Conservation (phyloP, 1,140 invertebrate genomes). For the Nasonia vitripennis region DNA sequence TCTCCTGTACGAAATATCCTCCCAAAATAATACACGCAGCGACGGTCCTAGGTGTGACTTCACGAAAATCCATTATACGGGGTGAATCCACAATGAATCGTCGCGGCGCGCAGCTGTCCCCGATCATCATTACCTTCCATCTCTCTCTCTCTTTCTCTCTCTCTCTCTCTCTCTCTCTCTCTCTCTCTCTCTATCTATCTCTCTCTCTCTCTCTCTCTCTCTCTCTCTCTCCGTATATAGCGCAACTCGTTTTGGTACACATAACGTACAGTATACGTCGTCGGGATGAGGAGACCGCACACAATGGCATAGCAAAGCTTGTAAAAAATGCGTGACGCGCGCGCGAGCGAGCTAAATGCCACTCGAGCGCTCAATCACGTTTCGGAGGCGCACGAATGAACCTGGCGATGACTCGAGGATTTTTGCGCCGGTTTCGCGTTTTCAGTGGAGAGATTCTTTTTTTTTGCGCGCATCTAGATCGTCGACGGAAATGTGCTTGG, state of each 20-base stretch:
- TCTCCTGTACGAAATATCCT: constrained; percentile 10
- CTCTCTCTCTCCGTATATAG: not conserved
- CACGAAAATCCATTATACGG: constrained; percentile 65
- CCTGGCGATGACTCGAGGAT: constrained; percentile 40
- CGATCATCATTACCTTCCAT: constrained; percentile 56
- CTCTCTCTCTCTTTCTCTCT: not conserved
- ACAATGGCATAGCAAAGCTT: no score
- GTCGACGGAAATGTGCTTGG: constrained; percentile 26
- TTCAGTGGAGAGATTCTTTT: not conserved
- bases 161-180: not conserved
- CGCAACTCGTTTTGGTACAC: constrained; percentile 26
- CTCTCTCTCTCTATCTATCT: not conserved
- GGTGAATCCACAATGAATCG: constrained; percentile 70
- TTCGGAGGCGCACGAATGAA: constrained; percentile 27
- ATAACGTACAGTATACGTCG: not conserved
- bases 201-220: not conserved
- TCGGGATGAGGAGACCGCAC: not conserved
- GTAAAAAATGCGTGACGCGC: constrained; percentile 47
- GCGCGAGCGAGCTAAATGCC: constrained; percentile 17
- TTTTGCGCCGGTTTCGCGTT: constrained; percentile 3
- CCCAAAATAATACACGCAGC: not conserved
- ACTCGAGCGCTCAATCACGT: constrained; percentile 56
- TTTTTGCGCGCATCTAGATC: not conserved
- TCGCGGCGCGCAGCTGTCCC: constrained; percentile 64
- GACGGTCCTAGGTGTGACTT: constrained; percentile 62